Percentiles rank a stretch among this genome's conserved stretches.
Conservation (phyloP, 2,797 vertebrate species). For the Limnodromus scolopaceus region DNA sequence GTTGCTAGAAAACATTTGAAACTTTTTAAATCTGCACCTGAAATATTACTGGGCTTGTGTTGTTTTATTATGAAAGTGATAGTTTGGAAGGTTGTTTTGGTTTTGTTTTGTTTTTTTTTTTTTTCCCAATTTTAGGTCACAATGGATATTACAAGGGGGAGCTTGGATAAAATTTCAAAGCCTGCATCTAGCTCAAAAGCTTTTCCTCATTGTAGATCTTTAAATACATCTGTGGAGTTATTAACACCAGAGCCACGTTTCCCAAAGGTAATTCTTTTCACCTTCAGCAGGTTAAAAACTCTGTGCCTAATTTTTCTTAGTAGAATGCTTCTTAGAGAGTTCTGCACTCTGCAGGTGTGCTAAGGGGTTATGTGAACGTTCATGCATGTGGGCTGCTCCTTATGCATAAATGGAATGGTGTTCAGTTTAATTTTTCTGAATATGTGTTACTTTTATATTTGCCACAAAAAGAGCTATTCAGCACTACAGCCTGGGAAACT, state of each 20-base stretch:
- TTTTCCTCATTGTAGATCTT: slow-evolving; percentile 70
- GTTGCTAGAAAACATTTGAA: neutral
- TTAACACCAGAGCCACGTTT: slow-evolving; percentile 75
- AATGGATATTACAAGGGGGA: slow-evolving; percentile 85
- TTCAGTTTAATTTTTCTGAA: neutral
- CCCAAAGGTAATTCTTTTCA: slow-evolving; percentile 76
- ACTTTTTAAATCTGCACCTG: neutral
- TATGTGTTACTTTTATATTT: neutral
- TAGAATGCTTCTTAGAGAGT: neutral
- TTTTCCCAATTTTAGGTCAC: slow-evolving; percentile 4
- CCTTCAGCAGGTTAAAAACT: neutral
- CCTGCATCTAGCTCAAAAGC: slow-evolving; percentile 77
- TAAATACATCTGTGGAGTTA: slow-evolving; percentile 79
- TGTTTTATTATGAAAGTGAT: neutral
- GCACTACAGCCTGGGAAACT: neutral
- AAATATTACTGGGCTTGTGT: neutral
- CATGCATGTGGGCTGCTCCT: neutral
- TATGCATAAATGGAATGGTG: neutral
- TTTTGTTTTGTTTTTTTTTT: neutral
- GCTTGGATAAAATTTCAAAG: slow-evolving; percentile 84
- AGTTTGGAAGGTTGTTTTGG: neutral
- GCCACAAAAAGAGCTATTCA: neutral
- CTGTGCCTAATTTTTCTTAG: neutral
- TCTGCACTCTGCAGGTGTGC: neutral
- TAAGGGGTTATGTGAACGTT: neutral